phyloP scores from a whole-genome alignment of 2,797 vertebrate genomes.

The Picus viridis region DNA sequence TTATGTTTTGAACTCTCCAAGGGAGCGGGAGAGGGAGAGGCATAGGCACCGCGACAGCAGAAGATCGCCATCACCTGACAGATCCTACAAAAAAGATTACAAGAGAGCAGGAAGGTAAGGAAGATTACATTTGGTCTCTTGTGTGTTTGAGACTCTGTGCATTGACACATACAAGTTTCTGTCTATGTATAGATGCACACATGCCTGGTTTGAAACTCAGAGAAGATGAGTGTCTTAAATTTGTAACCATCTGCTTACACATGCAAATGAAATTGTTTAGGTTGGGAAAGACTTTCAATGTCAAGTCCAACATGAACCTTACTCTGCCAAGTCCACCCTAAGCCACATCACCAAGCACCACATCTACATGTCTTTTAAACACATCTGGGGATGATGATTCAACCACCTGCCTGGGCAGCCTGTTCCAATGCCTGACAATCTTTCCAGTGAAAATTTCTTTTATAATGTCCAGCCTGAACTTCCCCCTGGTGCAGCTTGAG shows the following conservation, averaged over 20 bases:
- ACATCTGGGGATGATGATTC: too few species aligned
- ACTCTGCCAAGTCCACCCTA: too few species aligned
- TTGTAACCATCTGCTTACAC: background rate
- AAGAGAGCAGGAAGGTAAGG: constrained; percentile 88
- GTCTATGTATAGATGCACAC: background rate
- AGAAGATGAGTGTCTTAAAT: background rate
- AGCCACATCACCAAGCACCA: too few species aligned
- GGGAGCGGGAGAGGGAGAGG: constrained; percentile 86
- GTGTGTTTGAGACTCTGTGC: background rate
- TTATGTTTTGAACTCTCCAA: constrained; percentile 71
- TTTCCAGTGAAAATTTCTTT: too few species aligned
- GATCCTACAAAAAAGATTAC: constrained; percentile 86
- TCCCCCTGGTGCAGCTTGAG: too few species aligned
- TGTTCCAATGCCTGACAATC: too few species aligned
- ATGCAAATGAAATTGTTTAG: background rate
- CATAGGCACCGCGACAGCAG: constrained; percentile 90
- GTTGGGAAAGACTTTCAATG: too few species aligned
- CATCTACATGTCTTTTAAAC: too few species aligned
- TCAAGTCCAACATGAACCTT: too few species aligned
- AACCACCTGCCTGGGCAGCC: too few species aligned
- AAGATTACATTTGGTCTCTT: background rate
- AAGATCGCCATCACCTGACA: constrained; percentile 87
- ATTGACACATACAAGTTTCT: rapidly evolving
- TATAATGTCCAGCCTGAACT: too few species aligned
- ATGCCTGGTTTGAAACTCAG: background rate